Base-by-base conservation (phyloP, 2,888 invertebrate species). In the Nasonovia ribisnigri region DNA sequence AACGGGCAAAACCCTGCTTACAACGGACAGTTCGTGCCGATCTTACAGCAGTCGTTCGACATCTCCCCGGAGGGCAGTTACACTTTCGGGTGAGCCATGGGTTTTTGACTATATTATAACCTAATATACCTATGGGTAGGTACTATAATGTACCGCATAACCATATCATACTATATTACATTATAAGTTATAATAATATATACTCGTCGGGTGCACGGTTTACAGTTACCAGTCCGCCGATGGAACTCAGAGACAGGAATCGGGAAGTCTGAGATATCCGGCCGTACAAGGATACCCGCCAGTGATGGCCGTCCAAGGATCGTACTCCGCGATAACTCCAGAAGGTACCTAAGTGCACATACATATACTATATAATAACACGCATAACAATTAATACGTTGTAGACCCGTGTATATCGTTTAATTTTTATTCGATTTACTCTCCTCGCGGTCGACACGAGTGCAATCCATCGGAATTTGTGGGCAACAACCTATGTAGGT, bases 241-340 rank as follows among this genome's bases (percentile, higher is more conserved):
- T 91, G 95, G 95, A 54, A 95, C 95, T 86, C 94, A 95, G 24
- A 94, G 94, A 93, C 94, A 94, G 91, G 95, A 95, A 92, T 36
- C 90, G 8, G 95, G 94, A 43, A 51, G 84, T 88, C 42, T 94
- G 36, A 94, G 92, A 60, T 94, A 92, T 86, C 94, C 95, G 97
- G 97, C 96, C 96, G 95, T 96, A 96, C 1, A 96, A 97, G 95
- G 96, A 96, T 95, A 95, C 95, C 60, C 96, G 96, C 88, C 95
- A 95, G 94, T 95, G 95, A 84, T 95, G 92, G 95, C 95, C 84
- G 96, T 96, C 0, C 96, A 96, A 91, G 97, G 97, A 0, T 96
- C 96, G 0, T 97, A 96, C 95, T 96, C 96, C 4, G 97, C 97
- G 95, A 96, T 96, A 0, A 96, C 96, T 1, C 96, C 97, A 5